Evolutionary conservation across 2,797 vertebrate genomes (phyloP).

Genomic region (Pempheris klunzingeri): DNA sequence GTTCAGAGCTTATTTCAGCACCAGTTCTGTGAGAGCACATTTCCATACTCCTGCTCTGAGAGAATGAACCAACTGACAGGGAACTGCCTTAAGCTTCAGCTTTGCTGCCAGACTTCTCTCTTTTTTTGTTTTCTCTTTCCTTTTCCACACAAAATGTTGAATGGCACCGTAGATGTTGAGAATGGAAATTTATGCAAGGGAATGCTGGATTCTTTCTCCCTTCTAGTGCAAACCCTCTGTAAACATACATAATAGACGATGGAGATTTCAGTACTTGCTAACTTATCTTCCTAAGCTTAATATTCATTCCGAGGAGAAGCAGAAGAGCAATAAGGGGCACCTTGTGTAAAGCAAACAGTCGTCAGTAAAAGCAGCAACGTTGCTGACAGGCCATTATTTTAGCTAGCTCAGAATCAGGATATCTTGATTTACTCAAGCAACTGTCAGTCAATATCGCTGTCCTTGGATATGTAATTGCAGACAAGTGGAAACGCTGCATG

Average conservation of each 20-base stretch:
- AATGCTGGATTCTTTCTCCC: slow-evolving; percentile 32
- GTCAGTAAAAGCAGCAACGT: slow-evolving; percentile 33
- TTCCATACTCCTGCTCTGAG: slow-evolving; percentile 42
- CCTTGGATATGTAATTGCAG: slow-evolving; percentile 59
- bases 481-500: slow-evolving; percentile 44
- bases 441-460: slow-evolving; percentile 56
- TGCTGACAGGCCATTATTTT: slow-evolving; percentile 63
- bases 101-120: slow-evolving; percentile 59
- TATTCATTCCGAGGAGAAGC: slow-evolving; percentile 40
- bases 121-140: slow-evolving; percentile 46
- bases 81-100: slow-evolving; percentile 68
- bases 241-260: slow-evolving; percentile 67
- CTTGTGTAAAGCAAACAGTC: slow-evolving; percentile 46
- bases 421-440: slow-evolving; percentile 65
- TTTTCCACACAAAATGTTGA: slow-evolving; percentile 56
- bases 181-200: slow-evolving; percentile 72
- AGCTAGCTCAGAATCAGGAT: slow-evolving; percentile 37
- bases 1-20: slow-evolving; percentile 47
- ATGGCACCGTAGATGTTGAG: slow-evolving; percentile 60
- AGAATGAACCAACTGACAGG: slow-evolving; percentile 62
- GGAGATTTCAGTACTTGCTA: slow-evolving; percentile 46
- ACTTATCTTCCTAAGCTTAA: slow-evolving; percentile 48
- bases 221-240: slow-evolving; percentile 46
- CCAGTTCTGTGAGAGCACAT: slow-evolving; percentile 57
- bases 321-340: slow-evolving; percentile 29